Conservation (phyloP, 2,888 invertebrate species). For the Torymus auratus region DNA sequence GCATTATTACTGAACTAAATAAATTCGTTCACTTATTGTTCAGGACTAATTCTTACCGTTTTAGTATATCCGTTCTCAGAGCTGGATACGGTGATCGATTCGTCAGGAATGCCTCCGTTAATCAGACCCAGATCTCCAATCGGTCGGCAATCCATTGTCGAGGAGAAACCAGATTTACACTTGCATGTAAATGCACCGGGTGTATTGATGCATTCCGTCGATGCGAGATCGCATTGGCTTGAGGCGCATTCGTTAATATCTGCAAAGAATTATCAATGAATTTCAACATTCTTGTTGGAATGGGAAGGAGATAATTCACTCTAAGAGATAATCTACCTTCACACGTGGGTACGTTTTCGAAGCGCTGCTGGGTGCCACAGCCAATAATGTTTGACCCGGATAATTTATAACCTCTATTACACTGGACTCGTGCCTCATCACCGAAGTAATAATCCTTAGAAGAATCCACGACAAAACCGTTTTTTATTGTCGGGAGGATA, state of each 20-base stretch:
- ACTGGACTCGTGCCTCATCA: slow-evolving; percentile 94
- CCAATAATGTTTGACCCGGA: slow-evolving; percentile 89
- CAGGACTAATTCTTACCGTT: slow-evolving; percentile 80
- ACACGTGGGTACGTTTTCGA: slow-evolving; percentile 90
- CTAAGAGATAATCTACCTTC: slow-evolving; percentile 79
- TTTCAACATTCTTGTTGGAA: background rate
- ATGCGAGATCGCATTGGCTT: slow-evolving; percentile 92
- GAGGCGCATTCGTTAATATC: slow-evolving; percentile 94
- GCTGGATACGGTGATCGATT: slow-evolving; percentile 90
- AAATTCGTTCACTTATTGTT: background rate
- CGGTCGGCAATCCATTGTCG: slow-evolving; percentile 92
- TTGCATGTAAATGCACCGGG: slow-evolving; percentile 93
- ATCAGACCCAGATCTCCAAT: slow-evolving; percentile 92
- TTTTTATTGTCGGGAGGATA: slow-evolving; percentile 87
- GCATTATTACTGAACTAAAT: too few relatives aligned
- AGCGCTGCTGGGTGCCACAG: slow-evolving; percentile 90
- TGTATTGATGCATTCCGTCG: slow-evolving; percentile 93
- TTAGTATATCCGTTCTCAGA: slow-evolving; percentile 90
- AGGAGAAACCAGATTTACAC: slow-evolving; percentile 89
- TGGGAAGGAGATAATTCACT: too few relatives aligned
- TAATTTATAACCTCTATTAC: slow-evolving; percentile 92
- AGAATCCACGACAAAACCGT: slow-evolving; percentile 91
- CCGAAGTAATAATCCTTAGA: slow-evolving; percentile 88
- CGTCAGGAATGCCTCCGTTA: slow-evolving; percentile 93
- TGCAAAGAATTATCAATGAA: slow-evolving; percentile 63